Conservation (phyloP, 2,888 invertebrate species). For the Sminthurides aquaticus region DNA sequence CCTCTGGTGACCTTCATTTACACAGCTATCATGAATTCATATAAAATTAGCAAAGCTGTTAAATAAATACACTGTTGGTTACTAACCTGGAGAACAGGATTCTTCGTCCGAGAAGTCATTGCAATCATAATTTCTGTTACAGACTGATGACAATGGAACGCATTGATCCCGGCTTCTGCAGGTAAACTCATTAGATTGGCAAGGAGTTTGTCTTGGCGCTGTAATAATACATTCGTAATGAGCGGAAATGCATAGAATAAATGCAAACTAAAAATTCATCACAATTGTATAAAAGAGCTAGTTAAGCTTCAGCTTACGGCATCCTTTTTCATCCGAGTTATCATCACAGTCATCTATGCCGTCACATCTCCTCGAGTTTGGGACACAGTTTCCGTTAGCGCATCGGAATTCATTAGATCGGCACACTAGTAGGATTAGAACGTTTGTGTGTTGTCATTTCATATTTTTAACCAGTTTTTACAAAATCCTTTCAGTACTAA, state of each 20-base stretch:
- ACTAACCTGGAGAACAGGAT: slow-evolving; percentile 43
- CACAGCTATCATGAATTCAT: too few species aligned
- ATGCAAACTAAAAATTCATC: neutral
- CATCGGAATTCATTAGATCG: slow-evolving; percentile 49
- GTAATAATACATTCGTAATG: too few species aligned
- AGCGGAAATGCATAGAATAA: too few species aligned
- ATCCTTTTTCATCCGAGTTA: slow-evolving; percentile 61
- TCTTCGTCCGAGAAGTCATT: slow-evolving; percentile 47
- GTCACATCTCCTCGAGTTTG: slow-evolving; percentile 55
- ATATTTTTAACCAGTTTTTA: slow-evolving; percentile 3
- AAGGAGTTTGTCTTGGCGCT: slow-evolving; percentile 35
- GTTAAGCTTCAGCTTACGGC: slow-evolving; percentile 46
- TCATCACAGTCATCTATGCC: slow-evolving; percentile 56
- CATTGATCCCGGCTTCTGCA: slow-evolving; percentile 48
- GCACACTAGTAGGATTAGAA: neutral
- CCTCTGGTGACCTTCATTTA: too few species aligned
- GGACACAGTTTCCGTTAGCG: slow-evolving; percentile 58
- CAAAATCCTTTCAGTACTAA: neutral
- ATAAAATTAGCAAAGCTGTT: too few species aligned
- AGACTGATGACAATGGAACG: slow-evolving; percentile 49
- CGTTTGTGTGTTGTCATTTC: too few species aligned
- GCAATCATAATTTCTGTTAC: slow-evolving; percentile 50
- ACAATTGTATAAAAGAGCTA: neutral
- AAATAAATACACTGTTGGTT: too few species aligned
- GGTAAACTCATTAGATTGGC: slow-evolving; percentile 47